Percentiles rank a stretch among this genome's conserved stretches.
These are phyloP conservation scores for Bradysia coprophila DNA, from an alignment of 1,140 invertebrate species.

Conservation along the genomic window DNA sequence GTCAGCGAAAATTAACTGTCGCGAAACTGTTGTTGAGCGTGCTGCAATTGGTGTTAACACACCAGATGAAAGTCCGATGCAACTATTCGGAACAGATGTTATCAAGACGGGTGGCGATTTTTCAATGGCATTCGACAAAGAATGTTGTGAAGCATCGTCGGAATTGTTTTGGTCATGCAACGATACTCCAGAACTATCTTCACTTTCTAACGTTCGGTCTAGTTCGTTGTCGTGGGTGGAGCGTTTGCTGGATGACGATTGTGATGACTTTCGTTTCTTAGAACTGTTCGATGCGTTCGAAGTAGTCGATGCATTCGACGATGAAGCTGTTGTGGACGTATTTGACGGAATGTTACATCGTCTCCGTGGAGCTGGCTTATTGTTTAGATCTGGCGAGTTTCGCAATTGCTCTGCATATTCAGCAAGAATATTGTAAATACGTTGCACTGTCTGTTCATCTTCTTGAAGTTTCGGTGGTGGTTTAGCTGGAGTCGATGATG, in stretches of 20 bases:
- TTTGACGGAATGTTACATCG: conserved; percentile 54
- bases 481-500: conserved; percentile 42
- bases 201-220: conserved; percentile 5
- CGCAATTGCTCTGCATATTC: conserved; percentile 62
- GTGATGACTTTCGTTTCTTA: background rate
- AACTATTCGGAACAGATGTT: background rate
- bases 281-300: too few species aligned
- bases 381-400: conserved; percentile 59
- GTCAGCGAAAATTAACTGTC: background rate
- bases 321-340: conserved; percentile 43
- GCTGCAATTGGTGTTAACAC: background rate
- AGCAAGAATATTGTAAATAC: conserved; percentile 61
- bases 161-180: conserved; percentile 5
- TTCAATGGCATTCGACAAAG: background rate
- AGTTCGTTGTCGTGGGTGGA: too few species aligned
- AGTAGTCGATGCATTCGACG: too few species aligned
- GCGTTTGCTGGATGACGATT: background rate
- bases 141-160: conserved; percentile 25
- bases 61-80: too few species aligned
- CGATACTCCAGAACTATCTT: background rate
- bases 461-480: conserved; percentile 57
- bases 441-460: conserved; percentile 61
- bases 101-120: background rate
- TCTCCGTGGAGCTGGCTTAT: conserved; percentile 57
- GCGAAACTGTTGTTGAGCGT: background rate